Conservation (phyloP, 2,797 vertebrate species). For the Pelodytes ibericus region DNA sequence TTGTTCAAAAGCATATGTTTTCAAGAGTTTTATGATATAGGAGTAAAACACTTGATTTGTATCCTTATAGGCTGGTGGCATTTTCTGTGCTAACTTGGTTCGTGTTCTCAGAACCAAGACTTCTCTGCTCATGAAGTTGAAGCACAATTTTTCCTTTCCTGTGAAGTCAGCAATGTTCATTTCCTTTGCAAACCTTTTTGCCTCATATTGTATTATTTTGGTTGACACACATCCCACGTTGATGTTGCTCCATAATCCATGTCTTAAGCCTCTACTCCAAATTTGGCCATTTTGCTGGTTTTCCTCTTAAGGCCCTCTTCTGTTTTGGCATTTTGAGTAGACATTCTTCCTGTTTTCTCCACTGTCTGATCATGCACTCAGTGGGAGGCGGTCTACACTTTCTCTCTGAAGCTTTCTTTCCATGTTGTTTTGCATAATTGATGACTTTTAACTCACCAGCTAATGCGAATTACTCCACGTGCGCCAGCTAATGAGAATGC, state of each 20-base stretch:
- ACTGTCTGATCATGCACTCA: conserved; percentile 1
- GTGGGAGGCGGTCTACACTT: not conserved
- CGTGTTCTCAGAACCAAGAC: not conserved
- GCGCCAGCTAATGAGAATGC: too few relatives aligned
- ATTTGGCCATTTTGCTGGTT: conserved; percentile 10
- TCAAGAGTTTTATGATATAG: not conserved
- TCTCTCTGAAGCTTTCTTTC: not conserved
- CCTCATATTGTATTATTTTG: not conserved
- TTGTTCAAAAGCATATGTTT: not conserved
- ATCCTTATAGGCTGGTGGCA: not conserved
- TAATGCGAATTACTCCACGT: too few relatives aligned
- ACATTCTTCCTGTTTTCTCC: conserved; percentile 3
- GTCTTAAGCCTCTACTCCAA: conserved; percentile 10
- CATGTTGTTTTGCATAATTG: not conserved
- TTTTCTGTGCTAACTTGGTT: not conserved
- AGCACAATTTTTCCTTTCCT: conserved; percentile 2
- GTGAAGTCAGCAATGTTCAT: not conserved
- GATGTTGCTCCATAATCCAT: not conserved
- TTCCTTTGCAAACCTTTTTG: not conserved
- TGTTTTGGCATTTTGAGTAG: conserved; percentile 1
- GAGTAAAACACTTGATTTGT: not conserved
- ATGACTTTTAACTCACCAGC: not conserved
- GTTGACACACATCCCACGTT: not conserved
- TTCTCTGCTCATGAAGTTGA: conserved; percentile 3
- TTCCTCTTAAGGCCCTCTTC: not conserved